Conservation (phyloP, 2,888 invertebrate species). For the Volucella bombylans region DNA sequence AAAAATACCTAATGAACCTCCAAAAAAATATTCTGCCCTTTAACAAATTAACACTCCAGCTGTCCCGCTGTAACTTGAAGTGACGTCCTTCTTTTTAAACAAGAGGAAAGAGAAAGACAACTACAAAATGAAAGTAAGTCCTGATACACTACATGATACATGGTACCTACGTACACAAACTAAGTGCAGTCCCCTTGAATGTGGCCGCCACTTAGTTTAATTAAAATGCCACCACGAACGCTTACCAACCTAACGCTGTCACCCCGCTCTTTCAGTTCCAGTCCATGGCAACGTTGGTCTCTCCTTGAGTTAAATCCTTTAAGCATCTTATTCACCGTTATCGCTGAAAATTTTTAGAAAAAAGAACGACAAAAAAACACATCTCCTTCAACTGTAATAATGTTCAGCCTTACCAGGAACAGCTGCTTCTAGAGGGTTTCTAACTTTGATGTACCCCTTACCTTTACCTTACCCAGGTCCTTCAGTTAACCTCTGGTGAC, state of each 20-base stretch:
- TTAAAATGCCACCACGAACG: slow-evolving; percentile 68
- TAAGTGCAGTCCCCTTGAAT: slow-evolving; percentile 65
- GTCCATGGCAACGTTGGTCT: slow-evolving; percentile 1
- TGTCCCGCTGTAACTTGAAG: neutral
- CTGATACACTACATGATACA: slow-evolving; percentile 16
- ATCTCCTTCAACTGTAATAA: slow-evolving; percentile 23
- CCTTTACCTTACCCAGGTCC: slow-evolving; percentile 58
- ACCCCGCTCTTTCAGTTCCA: neutral
- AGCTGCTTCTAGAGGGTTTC: slow-evolving; percentile 5
- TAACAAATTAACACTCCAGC: too few species aligned
- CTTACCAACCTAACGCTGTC: slow-evolving; percentile 16
- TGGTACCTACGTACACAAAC: slow-evolving; percentile 23
- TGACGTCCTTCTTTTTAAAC: slow-evolving; percentile 7
- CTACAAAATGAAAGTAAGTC: slow-evolving; percentile 45
- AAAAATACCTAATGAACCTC: too few species aligned
- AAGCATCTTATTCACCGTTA: slow-evolving; percentile 71
- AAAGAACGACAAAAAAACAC: slow-evolving; percentile 2
- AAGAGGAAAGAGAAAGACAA: neutral
- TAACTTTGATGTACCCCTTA: neutral
- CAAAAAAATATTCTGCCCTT: too few species aligned
- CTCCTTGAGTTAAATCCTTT: slow-evolving; percentile 69
- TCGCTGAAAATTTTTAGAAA: slow-evolving; percentile 58
- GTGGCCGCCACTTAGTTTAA: slow-evolving; percentile 73
- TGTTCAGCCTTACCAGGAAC: slow-evolving; percentile 15
- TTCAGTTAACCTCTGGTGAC: slow-evolving; percentile 71